These are phyloP conservation scores for Galaxea fascicularis DNA, from an alignment of 92 coral and sea anemone species.

Conservation along the genomic window DNA sequence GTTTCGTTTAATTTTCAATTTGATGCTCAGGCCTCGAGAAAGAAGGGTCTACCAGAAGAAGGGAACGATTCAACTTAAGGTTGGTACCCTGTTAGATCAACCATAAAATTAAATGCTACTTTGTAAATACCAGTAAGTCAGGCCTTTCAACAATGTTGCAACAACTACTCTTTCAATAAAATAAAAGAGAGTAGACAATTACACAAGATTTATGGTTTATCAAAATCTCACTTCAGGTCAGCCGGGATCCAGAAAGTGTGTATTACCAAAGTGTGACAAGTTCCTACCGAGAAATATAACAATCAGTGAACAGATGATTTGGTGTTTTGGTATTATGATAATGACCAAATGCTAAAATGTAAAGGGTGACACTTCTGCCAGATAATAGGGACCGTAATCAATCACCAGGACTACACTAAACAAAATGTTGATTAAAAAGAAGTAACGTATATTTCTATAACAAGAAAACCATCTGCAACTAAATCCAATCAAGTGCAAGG, in stretches of 20 bases:
- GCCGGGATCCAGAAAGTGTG: constrained; percentile 25
- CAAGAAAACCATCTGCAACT: too few species aligned
- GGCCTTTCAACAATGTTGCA: background rate
- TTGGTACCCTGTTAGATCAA: too few species aligned
- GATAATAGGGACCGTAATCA: constrained; percentile 4
- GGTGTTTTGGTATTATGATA: constrained; percentile 18
- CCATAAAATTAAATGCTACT: too few species aligned
- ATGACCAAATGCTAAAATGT: constrained; percentile 11
- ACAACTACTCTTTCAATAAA: background rate
- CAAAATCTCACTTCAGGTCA: constrained; percentile 23
- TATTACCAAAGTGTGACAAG: constrained; percentile 31
- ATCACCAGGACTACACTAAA: constrained; percentile 1
- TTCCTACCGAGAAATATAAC: constrained; percentile 14
- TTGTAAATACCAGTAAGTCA: constrained; percentile 13
- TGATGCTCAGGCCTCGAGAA: constrained; percentile 4
- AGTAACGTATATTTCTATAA: background rate
- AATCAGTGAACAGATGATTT: constrained; percentile 14
- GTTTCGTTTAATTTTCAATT: background rate
- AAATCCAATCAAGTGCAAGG: too few species aligned
- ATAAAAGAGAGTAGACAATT: too few species aligned
- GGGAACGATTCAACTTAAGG: constrained; percentile 1
- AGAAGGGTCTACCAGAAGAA: constrained; percentile 3
- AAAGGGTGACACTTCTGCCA: constrained; percentile 9
- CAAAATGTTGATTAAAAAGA: constrained; percentile 5
- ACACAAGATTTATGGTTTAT: constrained; percentile 5